Evolutionary conservation across 2,888 invertebrate species (phyloP), one percentile per base, ranked within the genome.

Genomic region (Callinectes sapidus): DNA sequence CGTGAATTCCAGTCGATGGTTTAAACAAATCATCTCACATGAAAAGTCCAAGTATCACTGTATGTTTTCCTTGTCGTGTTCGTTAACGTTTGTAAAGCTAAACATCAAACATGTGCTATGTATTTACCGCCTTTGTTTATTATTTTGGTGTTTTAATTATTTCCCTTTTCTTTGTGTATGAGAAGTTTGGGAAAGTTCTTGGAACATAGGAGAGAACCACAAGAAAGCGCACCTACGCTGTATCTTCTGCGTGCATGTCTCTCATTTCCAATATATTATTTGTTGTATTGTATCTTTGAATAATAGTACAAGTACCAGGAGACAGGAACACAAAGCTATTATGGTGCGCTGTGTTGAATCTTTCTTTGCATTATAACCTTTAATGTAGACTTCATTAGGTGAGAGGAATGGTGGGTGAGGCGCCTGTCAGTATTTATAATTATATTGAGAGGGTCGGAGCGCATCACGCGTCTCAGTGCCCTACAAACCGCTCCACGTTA

Each of bases 1-100:
- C 81, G 81, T 81, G 16, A 81, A 81, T 81, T 35, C 81, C 81
- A 35, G 81, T 81, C 35, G 81, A 81, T 81, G 81, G 81, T 35
- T 81, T 81, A n/a, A 81, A 81, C 81, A 16, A 35, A 81, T 32
- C 81, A 35, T 35, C 81, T 81, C 81, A 35, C 81, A 81, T 35
- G 81, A n/a, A 81, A 81, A 81, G 35, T 81, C 81, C 35, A 81
- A 81, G 81, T 81, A 35, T 81, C 18, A 10, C 81, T 16, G 81
- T 35, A 16, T 81, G 81, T 32, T 35, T 81, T 81, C 81, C 81
- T 35, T 81, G 35, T 81, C 35, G 81, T 32, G 81, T 81, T 81
- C 16, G 81, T 81, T 32, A 81, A 35, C 35, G 35, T 81, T 81
- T 32, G 81, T 32, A 81, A 81, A 35, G 81, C 81, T 81, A 35